A percentile compares a stretch with the other conserved stretches of the same genome.
Conservation (phyloP, 2,888 invertebrate species). For the Kryphioiulus occultus region DNA sequence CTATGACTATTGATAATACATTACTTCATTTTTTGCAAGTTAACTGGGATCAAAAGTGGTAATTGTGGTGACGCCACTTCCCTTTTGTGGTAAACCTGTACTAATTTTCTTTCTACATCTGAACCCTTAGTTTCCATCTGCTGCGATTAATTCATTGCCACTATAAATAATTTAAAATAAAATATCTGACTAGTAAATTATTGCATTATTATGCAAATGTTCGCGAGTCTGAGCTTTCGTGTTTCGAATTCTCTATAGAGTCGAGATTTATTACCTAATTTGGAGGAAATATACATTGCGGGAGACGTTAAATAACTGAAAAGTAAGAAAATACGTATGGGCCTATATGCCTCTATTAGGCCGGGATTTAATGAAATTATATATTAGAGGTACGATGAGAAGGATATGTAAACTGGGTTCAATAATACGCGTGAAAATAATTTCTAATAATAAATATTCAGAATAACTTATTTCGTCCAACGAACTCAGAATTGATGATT, state of each 20-base stretch:
- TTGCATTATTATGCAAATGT: conserved; percentile 20
- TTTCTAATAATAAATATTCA: conserved; percentile 19
- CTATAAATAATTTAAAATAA: conserved; percentile 24
- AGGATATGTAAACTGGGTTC: neutral
- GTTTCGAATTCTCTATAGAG: neutral
- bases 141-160: conserved; percentile 20
- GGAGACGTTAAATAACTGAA: neutral
- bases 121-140: neutral
- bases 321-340: conserved; percentile 17
- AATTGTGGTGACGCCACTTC: neutral
- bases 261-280: neutral
- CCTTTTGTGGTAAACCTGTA: neutral
- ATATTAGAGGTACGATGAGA: neutral
- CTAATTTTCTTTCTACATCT: neutral
- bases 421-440: neutral
- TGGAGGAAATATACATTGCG: neutral
- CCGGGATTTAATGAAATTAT: neutral
- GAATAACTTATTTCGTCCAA: neutral
- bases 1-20: too few species aligned
- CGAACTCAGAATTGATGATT: neutral
- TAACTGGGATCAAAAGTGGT: too few species aligned
- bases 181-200: conserved; percentile 24
- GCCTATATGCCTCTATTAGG: neutral
- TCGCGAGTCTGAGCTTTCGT: neutral
- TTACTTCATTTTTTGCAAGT: too few species aligned